Evolutionary conservation across 2,888 invertebrate genomes (phyloP).

Genomic region (Dasysyrphus albostriatus): DNA sequence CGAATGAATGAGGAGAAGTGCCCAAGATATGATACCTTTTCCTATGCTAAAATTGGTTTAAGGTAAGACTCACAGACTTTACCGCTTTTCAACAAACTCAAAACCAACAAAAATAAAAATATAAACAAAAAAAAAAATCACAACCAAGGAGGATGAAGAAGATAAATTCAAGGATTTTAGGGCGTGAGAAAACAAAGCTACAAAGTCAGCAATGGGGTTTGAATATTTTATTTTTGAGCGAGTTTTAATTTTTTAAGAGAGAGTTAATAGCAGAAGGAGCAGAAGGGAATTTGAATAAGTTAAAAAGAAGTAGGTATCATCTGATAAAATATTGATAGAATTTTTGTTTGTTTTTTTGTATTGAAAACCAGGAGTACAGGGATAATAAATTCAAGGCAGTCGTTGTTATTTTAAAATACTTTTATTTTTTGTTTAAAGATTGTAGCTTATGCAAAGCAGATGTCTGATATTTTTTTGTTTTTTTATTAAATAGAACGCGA

Average conservation of each 20-base stretch:
- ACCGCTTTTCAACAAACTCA: constrained; percentile 19
- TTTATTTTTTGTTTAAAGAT: neutral
- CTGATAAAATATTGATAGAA: constrained; percentile 62
- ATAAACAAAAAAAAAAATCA: neutral
- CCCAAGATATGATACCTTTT: neutral
- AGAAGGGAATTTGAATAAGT: constrained; percentile 58
- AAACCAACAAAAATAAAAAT: too few species aligned
- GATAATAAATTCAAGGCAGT: neutral
- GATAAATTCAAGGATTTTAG: constrained; percentile 3
- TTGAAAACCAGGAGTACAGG: neutral
- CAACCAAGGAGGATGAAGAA: neutral
- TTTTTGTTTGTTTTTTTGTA: neutral
- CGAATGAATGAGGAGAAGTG: neutral
- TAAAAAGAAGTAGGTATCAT: constrained; percentile 28
- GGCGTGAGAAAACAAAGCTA: constrained; percentile 23
- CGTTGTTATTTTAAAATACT: neutral
- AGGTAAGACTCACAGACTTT: constrained; percentile 21
- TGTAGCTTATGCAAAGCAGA: neutral
- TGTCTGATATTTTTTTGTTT: neutral
- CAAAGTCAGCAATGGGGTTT: constrained; percentile 53
- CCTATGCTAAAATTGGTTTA: constrained; percentile 13
- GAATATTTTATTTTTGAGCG: constrained; percentile 65
- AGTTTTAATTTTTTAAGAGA: constrained; percentile 53
- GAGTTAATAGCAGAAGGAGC: neutral
- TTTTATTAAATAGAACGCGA: neutral